Base-by-base conservation (phyloP, 1,140 invertebrate genomes). In the Aphis craccivora region DNA sequence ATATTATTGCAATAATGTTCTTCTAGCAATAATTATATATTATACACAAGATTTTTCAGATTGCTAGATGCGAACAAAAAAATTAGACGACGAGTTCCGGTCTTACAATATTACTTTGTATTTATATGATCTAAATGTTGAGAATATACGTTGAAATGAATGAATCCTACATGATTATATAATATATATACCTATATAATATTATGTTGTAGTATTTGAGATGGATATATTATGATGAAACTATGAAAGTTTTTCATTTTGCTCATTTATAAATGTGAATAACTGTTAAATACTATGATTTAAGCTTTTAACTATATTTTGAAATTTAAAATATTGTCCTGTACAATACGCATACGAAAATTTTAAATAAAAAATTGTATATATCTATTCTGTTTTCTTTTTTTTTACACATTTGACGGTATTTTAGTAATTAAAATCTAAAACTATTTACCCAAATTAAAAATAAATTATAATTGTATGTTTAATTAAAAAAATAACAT, bases 21-120 rank as follows among this genome's bases (percentile, higher is more conserved):
- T 40, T 84, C 48, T 48, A 83, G 81, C 9, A 92, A 45, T 83
- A 84, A 83, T 92, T 51, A 92, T 40, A 8, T 92, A 55, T 60
- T 86, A 25, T 40, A 87, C 11, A 30, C 22, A 7, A 3, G 37
- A 30, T 83, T 20, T 53, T n/a, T 4, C 30, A 84, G 81, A 92
- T 86, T 86, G 81, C 23, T 55, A n/a, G 76, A 55, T 84, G 81
- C 25, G 91, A 53, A 40, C 20, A 40, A 8, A 84, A 93, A 48
- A 93, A 93, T 93, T 93, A 93, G 8, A 86, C 76, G 48, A 48
- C 2, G 4, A 11, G 91, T 84, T 92, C 91, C 81, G 81, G 91
- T 84, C 60, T 86, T 86, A 84, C 5, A 53, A 93, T 40, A 93
- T 86, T 91, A 51, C 55, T 48, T n/a, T 35, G 20, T 30, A 45